Conservation (phyloP, 2,797 vertebrate species). For the Lacerta bilineata region DNA sequence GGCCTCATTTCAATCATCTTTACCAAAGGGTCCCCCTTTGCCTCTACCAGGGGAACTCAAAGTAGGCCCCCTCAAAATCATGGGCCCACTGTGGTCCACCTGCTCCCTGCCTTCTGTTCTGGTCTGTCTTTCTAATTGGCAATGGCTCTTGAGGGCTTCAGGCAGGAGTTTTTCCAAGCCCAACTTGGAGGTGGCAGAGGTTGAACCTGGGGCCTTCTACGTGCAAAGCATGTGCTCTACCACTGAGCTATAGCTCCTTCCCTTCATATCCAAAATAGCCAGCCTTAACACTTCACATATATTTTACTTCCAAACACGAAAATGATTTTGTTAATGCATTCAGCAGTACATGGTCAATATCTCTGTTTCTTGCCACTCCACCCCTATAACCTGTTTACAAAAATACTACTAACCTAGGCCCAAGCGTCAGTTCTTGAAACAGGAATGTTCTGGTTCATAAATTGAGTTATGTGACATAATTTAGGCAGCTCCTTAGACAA, state of each 20-base stretch:
- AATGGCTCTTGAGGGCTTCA: no score
- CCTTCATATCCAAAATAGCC: not conserved
- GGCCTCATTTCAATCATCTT: no score
- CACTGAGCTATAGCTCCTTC: not conserved
- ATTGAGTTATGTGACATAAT: constrained; percentile 69
- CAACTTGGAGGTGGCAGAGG: no score
- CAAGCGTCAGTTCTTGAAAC: constrained; percentile 61
- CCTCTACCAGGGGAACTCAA: no score
- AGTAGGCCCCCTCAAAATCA: no score
- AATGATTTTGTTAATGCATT: constrained; percentile 40
- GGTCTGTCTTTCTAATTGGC: no score
- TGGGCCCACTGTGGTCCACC: no score
- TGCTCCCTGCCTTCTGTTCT: no score
- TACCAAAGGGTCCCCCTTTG: no score
- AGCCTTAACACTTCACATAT: not conserved
- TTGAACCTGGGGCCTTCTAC: not conserved
- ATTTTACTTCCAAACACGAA: not conserved
- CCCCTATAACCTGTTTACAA: constrained; percentile 21
- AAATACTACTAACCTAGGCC: constrained; percentile 1
- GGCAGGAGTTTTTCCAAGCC: no score
- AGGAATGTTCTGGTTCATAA: constrained; percentile 74
- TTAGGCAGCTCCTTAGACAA: constrained; percentile 59
- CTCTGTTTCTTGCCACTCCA: not conserved
- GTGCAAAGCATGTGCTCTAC: not conserved
- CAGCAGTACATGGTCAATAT: not conserved